A percentile compares a stretch with the other conserved stretches of the same genome.
These are phyloP conservation scores for Nylanderia fulva DNA, from an alignment of 1,140 invertebrate genomes.

Conservation along the genomic window DNA sequence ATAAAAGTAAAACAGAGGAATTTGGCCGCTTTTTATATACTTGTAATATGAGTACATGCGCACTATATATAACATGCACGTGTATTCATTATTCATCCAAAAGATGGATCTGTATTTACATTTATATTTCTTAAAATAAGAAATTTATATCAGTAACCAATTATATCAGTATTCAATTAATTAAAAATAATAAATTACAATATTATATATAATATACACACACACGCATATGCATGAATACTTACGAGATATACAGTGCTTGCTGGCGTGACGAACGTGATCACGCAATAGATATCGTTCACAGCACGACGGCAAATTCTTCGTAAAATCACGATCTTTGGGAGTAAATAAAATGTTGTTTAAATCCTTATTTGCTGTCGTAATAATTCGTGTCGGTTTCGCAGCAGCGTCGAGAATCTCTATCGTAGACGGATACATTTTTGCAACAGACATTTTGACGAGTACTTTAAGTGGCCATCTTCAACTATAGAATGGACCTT, in stretches of 20 bases:
- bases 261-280: conserved; percentile 64
- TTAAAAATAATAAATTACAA: too few species aligned
- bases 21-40: too few species aligned
- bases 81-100: too few species aligned
- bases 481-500: conserved; percentile 25
- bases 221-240: not conserved
- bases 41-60: too few species aligned
- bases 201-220: not conserved
- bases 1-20: too few species aligned
- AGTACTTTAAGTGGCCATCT: conserved; percentile 71
- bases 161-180: too few species aligned
- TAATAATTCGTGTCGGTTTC: conserved; percentile 59
- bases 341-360: conserved; percentile 16
- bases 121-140: too few species aligned
- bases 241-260: conserved; percentile 76
- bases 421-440: conserved; percentile 75
- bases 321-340: not conserved
- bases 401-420: conserved; percentile 70
- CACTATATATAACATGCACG: too few species aligned
- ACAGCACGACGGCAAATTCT: conserved; percentile 34
- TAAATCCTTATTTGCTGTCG: conserved; percentile 8
- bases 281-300: conserved; percentile 40
- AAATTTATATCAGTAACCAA: too few species aligned
- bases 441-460: conserved; percentile 62
- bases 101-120: too few species aligned